Percentiles rank a stretch among this genome's conserved stretches.
Conservation (phyloP, 2,113 vertebrate species). For the Paedocypris sp. region DNA sequence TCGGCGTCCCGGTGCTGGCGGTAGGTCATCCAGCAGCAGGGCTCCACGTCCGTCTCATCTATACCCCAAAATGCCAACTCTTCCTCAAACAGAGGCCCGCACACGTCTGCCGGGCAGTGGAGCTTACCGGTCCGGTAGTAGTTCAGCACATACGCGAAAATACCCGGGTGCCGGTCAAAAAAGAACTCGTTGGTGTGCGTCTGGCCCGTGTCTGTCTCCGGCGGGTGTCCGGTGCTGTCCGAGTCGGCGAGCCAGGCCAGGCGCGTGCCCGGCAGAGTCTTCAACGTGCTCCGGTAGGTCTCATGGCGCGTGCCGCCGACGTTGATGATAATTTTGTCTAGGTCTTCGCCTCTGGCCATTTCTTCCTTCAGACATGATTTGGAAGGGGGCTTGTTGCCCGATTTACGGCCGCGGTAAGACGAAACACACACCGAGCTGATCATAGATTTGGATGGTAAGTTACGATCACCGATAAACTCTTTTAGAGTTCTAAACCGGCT, state of each 20-base stretch:
- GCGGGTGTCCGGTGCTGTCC: slow-evolving; percentile 67
- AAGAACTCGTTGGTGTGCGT: slow-evolving; percentile 70
- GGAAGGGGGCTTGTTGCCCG: slow-evolving; percentile 94
- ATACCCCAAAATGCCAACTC: slow-evolving; percentile 96
- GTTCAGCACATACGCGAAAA: slow-evolving; percentile 94
- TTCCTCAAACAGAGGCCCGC: slow-evolving; percentile 93
- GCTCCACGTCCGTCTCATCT: slow-evolving; percentile 96
- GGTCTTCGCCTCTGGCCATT: slow-evolving; percentile 86
- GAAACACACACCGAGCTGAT: slow-evolving; percentile 99
- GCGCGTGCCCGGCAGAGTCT: slow-evolving; percentile 87
- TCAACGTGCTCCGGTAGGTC: slow-evolving; percentile 90
- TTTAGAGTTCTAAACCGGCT: slow-evolving; percentile 1
- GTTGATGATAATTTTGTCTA: slow-evolving; percentile 90
- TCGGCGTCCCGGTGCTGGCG: slow-evolving; percentile 93
- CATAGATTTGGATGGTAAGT: slow-evolving; percentile 66
- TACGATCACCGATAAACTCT: slow-evolving; percentile 29
- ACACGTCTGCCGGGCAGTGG: slow-evolving; percentile 94
- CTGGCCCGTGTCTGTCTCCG: slow-evolving; percentile 56
- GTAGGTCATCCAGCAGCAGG: slow-evolving; percentile 98
- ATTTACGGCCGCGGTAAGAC: slow-evolving; percentile 97
- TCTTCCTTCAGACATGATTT: slow-evolving; percentile 99
- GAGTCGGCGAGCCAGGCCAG: slow-evolving; percentile 86
- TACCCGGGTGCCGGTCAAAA: slow-evolving; percentile 91
- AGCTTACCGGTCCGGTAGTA: slow-evolving; percentile 97
- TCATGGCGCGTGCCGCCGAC: slow-evolving; percentile 94